Evolutionary conservation across 2,888 invertebrate genomes (phyloP).

Genomic region (Luffia ferchaultella): DNA sequence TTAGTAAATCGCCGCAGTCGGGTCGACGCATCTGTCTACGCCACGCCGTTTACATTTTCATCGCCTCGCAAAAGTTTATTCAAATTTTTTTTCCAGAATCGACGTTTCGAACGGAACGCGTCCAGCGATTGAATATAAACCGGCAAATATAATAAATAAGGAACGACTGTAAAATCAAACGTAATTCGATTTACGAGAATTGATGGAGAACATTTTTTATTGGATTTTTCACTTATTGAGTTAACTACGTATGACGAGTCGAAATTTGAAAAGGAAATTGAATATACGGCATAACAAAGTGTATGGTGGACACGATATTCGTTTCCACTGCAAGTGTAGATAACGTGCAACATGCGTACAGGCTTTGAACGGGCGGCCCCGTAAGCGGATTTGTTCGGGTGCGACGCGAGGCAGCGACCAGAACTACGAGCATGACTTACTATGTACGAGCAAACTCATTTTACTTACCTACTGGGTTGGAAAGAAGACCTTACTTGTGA

Average conservation of each 20-base stretch:
- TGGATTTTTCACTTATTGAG: neutral
- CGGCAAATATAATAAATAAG: constrained; percentile 7
- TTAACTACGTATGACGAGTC: too few relatives aligned
- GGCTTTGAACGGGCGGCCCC: too few relatives aligned
- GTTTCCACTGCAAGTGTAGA: neutral
- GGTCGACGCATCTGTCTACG: constrained; percentile 11
- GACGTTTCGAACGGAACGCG: constrained; percentile 27
- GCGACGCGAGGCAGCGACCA: neutral
- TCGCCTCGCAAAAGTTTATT: constrained; percentile 29
- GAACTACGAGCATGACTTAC: too few relatives aligned
- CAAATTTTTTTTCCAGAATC: constrained; percentile 32
- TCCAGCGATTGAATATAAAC: constrained; percentile 11
- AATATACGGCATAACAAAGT: too few relatives aligned
- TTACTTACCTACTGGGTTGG: too few relatives aligned
- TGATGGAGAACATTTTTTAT: neutral
- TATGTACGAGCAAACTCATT: too few relatives aligned
- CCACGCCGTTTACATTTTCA: constrained; percentile 37
- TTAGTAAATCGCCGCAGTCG: constrained; percentile 28
- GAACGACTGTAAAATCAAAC: constrained; percentile 7
- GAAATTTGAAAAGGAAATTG: too few relatives aligned
- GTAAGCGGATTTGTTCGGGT: neutral
- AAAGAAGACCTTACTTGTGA: too few relatives aligned
- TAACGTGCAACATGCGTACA: neutral
- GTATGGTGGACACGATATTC: too few relatives aligned
- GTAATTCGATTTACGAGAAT: neutral